Evolutionary conservation across 2,888 invertebrate genomes (phyloP).

Genomic region (Melipona bicolor): DNA sequence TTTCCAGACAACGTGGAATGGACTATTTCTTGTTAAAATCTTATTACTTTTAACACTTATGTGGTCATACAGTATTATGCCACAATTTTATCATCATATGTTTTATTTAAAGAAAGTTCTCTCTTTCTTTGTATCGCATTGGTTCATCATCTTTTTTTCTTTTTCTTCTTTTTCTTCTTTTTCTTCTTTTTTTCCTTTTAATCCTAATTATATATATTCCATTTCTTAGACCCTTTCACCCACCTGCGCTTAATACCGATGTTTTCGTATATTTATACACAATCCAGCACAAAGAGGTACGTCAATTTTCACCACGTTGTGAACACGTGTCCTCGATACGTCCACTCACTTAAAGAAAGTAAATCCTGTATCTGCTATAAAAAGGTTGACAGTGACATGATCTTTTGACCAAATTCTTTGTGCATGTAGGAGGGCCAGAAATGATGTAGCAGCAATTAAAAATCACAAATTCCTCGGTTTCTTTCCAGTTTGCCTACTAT

Average conservation of each 20-base stretch:
- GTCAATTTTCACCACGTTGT: slow-evolving; percentile 75
- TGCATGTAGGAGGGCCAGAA: slow-evolving; percentile 64
- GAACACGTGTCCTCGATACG: slow-evolving; percentile 62
- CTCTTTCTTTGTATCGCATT: slow-evolving; percentile 66
- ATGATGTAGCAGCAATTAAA: slow-evolving; percentile 63
- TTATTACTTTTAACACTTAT: slow-evolving; percentile 78
- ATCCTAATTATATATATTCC: slow-evolving; percentile 55
- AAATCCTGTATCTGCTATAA: slow-evolving; percentile 35
- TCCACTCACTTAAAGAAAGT: slow-evolving; percentile 57
- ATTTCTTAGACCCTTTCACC: slow-evolving; percentile 59
- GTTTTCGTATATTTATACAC: slow-evolving; percentile 75
- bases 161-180: not conserved
- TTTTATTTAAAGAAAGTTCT: slow-evolving; percentile 77
- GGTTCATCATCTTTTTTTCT: slow-evolving; percentile 33
- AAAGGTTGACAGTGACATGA: slow-evolving; percentile 29
- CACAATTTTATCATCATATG: slow-evolving; percentile 74
- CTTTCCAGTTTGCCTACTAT: slow-evolving; percentile 85
- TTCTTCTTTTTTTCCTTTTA: slow-evolving; percentile 1
- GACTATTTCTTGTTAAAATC: slow-evolving; percentile 77
- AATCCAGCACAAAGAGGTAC: slow-evolving; percentile 77
- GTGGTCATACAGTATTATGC: slow-evolving; percentile 74
- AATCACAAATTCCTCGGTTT: slow-evolving; percentile 64
- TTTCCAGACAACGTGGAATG: slow-evolving; percentile 78
- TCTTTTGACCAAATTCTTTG: slow-evolving; percentile 50
- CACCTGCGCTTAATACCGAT: slow-evolving; percentile 58